phyloP scores from a whole-genome alignment of 1,140 invertebrate genomes.

The Pseudachorutes palmiensis region DNA sequence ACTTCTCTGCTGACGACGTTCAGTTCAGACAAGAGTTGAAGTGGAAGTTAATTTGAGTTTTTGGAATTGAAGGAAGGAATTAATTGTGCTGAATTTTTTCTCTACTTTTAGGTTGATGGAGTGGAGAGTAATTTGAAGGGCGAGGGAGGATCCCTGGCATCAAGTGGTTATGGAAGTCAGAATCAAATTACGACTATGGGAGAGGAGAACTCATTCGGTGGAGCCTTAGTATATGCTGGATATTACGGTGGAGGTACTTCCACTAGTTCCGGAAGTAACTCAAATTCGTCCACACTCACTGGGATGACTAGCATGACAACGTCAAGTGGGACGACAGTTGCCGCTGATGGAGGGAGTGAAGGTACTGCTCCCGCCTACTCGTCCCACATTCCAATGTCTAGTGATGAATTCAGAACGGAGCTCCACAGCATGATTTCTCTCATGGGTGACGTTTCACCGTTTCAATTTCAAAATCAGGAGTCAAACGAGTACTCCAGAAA shows the following conservation, averaged over 20 bases:
- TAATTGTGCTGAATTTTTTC: slow-evolving; percentile 23
- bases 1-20: too few species aligned
- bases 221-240: too few species aligned
- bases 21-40: slow-evolving; percentile 10
- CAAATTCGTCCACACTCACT: slow-evolving; percentile 6
- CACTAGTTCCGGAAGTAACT: slow-evolving; percentile 8
- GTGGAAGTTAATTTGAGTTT: too few species aligned
- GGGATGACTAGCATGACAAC: background rate
- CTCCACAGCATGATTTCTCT: slow-evolving; percentile 27
- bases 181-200: slow-evolving; percentile 35
- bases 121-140: slow-evolving; percentile 58
- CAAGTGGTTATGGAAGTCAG: slow-evolving; percentile 67
- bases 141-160: slow-evolving; percentile 63
- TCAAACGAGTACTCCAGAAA: background rate
- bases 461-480: slow-evolving; percentile 1
- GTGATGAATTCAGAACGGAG: slow-evolving; percentile 29
- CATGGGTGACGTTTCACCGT: slow-evolving; percentile 17
- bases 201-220: background rate
- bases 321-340: background rate
- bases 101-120: slow-evolving; percentile 39
- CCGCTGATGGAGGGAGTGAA: background rate
- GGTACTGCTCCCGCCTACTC: background rate
- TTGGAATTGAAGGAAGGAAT: slow-evolving; percentile 10
- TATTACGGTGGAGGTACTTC: background rate
- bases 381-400: slow-evolving; percentile 15